phyloP scores from a whole-genome alignment of 23 tunicate genomes.

The Trididemnum nubilum region DNA sequence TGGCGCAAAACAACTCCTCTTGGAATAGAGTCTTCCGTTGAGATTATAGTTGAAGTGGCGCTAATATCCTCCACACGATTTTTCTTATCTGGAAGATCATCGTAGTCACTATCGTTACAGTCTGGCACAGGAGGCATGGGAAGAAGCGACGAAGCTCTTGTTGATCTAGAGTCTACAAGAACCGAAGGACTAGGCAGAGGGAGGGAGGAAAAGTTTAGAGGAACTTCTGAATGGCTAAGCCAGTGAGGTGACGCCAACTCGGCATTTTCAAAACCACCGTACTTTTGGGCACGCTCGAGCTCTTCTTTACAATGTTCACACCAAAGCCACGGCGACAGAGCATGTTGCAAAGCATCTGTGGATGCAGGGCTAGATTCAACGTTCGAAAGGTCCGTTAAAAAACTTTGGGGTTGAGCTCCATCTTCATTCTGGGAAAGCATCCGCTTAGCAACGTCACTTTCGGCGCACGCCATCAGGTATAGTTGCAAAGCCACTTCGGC shows the following conservation, averaged over 20 bases:
- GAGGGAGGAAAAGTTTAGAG: slow-evolving; percentile 53
- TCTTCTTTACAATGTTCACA: slow-evolving; percentile 78
- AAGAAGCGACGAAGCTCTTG: slow-evolving; percentile 30
- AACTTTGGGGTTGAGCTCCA: background rate
- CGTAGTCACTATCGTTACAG: slow-evolving; percentile 90
- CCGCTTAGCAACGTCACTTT: slow-evolving; percentile 12
- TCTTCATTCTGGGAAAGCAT: background rate
- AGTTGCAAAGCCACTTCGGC: slow-evolving; percentile 45
- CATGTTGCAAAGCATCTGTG: slow-evolving; percentile 54
- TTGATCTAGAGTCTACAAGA: background rate
- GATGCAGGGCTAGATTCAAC: slow-evolving; percentile 32
- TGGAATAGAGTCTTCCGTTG: slow-evolving; percentile 59
- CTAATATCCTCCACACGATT: background rate
- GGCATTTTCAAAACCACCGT: background rate
- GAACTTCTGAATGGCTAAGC: slow-evolving; percentile 48
- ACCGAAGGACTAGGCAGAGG: slow-evolving; percentile 72
- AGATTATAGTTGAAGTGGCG: slow-evolving; percentile 47
- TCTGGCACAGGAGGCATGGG: slow-evolving; percentile 93
- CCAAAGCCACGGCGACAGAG: slow-evolving; percentile 85
- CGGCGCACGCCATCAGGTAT: slow-evolving; percentile 41
- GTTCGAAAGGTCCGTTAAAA: background rate
- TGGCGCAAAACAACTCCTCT: slow-evolving; percentile 43
- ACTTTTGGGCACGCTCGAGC: slow-evolving; percentile 27
- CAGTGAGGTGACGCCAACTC: slow-evolving; percentile 45
- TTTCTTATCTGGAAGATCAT: slow-evolving; percentile 42